phyloP scores from a whole-genome alignment of 2,113 vertebrate species.

The Anhinga rufa region DNA sequence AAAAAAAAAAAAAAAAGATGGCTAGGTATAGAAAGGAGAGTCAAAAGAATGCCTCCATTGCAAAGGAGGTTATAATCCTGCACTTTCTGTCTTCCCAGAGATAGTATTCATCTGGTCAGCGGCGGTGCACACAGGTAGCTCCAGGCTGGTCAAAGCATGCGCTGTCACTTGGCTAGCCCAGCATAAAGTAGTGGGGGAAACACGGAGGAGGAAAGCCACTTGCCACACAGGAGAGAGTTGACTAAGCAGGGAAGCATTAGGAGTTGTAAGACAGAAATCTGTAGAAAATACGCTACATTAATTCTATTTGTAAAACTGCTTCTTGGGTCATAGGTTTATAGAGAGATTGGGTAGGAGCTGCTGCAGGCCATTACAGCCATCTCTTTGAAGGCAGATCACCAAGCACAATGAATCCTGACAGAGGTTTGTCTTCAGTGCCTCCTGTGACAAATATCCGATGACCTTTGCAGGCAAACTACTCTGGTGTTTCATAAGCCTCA shows the following conservation, averaged over 20 bases:
- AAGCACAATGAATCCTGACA: background rate
- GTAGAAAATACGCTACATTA: background rate
- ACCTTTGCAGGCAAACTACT: background rate
- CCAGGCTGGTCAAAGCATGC: background rate
- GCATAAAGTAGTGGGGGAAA: background rate
- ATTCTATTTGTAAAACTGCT: background rate
- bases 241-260: background rate
- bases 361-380: background rate
- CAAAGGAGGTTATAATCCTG: background rate
- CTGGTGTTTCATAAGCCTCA: background rate
- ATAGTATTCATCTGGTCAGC: background rate
- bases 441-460: background rate
- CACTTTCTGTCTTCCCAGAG: background rate
- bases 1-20: too few species aligned
- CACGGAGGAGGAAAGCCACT: background rate
- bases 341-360: background rate
- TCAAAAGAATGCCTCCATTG: background rate
- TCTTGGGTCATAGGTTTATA: background rate
- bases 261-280: background rate
- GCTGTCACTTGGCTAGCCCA: background rate
- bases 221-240: background rate
- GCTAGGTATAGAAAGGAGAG: background rate
- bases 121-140: background rate
- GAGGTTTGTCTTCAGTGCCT: background rate
- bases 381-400: background rate